Evolutionary conservation across 2,113 vertebrate species (phyloP).

Genomic region (Gracilinanus agilis): DNA sequence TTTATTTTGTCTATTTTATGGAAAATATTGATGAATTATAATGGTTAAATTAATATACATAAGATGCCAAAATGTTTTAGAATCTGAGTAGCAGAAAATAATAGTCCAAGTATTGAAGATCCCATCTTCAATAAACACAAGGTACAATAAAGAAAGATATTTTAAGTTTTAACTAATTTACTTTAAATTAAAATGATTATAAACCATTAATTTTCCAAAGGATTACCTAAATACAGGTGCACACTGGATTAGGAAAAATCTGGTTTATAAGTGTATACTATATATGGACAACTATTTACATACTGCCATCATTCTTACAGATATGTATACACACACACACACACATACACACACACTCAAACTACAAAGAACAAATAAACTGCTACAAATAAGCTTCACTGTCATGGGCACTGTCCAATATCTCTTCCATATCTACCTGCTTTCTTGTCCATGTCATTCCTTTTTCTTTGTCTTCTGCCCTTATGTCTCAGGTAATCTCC

Average conservation of each 20-base stretch:
- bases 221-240: neutral
- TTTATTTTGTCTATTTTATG: conserved; percentile 13
- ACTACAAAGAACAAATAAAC: too few species aligned
- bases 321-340: too few species aligned
- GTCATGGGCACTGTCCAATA: too few species aligned
- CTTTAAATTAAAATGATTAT: neutral
- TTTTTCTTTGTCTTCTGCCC: too few species aligned
- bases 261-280: neutral
- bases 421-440: too few species aligned
- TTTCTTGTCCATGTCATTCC: too few species aligned
- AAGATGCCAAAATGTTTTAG: neutral
- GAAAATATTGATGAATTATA: neutral
- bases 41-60: neutral
- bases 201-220: too few species aligned
- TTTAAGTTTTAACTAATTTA: neutral
- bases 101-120: neutral
- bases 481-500: too few species aligned
- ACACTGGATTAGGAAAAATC: neutral
- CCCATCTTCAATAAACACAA: neutral
- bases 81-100: neutral
- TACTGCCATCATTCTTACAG: too few species aligned
- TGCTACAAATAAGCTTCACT: too few species aligned
- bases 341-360: too few species aligned
- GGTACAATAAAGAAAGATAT: neutral
- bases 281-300: too few species aligned